These are phyloP conservation scores for Anoplolepis gracilipes DNA, from an alignment of 1,140 invertebrate genomes.

Conservation along the genomic window DNA sequence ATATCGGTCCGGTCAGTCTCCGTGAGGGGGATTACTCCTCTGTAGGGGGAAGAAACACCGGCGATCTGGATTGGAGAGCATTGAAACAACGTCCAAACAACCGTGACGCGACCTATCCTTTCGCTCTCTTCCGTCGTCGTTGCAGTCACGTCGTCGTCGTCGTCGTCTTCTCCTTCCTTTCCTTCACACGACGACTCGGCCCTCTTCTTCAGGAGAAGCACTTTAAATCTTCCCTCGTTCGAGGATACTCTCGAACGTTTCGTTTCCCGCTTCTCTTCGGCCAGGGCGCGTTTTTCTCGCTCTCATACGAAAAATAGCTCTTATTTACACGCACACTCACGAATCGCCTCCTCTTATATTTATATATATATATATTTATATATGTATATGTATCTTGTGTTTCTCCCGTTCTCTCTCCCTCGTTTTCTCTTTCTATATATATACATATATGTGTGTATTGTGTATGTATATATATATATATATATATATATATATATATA, in stretches of 20 bases:
- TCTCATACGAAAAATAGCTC: constrained; percentile 75
- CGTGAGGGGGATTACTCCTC: constrained; percentile 31
- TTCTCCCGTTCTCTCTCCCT: constrained; percentile 19
- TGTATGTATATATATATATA: constrained; percentile 32
- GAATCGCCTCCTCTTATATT: background rate
- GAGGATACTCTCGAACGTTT: constrained; percentile 62
- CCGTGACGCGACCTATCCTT: constrained; percentile 34
- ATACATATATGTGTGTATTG: constrained; percentile 29
- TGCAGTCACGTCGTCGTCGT: constrained; percentile 3
- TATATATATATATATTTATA: constrained; percentile 40
- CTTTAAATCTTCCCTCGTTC: constrained; percentile 60
- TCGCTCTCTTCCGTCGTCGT: constrained; percentile 35
- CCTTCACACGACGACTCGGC: constrained; percentile 33
- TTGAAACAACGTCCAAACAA: constrained; percentile 59
- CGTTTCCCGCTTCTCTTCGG: constrained; percentile 58
- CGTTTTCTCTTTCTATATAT: constrained; percentile 28
- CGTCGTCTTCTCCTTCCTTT: constrained; percentile 12
- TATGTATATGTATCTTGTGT: constrained; percentile 24
- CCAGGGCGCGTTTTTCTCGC: constrained; percentile 57
- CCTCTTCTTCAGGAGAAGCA: constrained; percentile 12
- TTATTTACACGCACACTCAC: constrained; percentile 71
- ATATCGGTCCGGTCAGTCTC: constrained; percentile 53
- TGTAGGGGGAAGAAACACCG: constrained; percentile 59
- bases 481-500: background rate
- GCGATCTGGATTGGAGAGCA: constrained; percentile 58